Evolutionary conservation across 2,888 invertebrate species (phyloP).

Genomic region (Leucophenga montana): DNA sequence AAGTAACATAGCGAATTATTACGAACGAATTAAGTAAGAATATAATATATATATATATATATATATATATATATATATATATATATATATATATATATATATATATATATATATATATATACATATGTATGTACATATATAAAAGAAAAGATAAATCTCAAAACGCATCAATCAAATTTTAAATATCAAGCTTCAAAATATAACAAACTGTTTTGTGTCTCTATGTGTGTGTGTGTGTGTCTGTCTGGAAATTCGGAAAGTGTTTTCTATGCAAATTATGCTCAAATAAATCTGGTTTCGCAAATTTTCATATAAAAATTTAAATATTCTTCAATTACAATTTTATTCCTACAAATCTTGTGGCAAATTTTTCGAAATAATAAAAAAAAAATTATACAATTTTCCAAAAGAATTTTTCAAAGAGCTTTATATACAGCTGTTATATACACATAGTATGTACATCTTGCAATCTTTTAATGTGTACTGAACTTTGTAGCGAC

Average conservation of each 20-base stretch:
- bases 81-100: constrained; percentile 16
- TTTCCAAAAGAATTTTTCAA: background rate
- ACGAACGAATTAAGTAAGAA: constrained; percentile 65
- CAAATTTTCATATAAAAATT: no score
- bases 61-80: constrained; percentile 12
- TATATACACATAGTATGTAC: no score
- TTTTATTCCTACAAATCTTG: no score
- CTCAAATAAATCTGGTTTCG: no score
- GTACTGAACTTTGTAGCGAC: background rate
- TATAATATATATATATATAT: constrained; percentile 25
- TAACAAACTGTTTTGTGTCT: no score
- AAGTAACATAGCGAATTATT: constrained; percentile 61
- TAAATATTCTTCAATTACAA: no score
- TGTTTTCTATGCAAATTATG: no score
- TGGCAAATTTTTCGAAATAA: background rate
- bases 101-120: constrained; percentile 16
- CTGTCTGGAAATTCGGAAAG: background rate
- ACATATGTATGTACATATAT: no score
- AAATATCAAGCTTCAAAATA: no score
- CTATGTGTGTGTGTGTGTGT: background rate
- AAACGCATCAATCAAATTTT: no score
- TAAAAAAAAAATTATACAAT: background rate
- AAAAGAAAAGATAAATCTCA: no score
- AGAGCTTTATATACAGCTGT: background rate
- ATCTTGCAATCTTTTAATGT: background rate